Evolutionary conservation across 1,140 invertebrate genomes (phyloP).

Genomic region (Brachionus asplanchnoidis): DNA sequence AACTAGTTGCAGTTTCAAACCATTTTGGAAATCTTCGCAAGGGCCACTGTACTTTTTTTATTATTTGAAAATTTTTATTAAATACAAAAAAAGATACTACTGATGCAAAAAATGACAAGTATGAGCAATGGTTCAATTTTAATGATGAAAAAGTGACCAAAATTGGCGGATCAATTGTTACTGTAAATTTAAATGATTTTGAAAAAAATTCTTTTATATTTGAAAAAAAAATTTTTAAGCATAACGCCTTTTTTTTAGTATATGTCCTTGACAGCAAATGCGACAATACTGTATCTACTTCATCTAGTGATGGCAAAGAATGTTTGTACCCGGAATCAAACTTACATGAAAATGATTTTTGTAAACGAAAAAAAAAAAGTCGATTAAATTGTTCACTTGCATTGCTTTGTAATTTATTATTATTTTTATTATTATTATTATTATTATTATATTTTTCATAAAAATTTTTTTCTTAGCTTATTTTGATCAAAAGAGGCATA

Average conservation of each 20-base stretch:
- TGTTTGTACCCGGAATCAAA: neutral
- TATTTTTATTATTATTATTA: too few relatives aligned
- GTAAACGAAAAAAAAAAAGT: too few relatives aligned
- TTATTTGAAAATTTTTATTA: neutral
- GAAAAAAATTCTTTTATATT: too few relatives aligned
- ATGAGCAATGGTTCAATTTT: neutral
- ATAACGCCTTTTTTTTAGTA: neutral
- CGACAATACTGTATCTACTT: neutral
- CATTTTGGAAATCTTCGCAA: neutral
- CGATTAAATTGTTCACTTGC: too few relatives aligned
- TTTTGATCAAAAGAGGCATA: neutral
- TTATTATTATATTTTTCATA: too few relatives aligned
- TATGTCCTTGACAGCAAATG: neutral
- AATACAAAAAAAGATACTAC: neutral
- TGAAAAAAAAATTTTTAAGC: too few relatives aligned
- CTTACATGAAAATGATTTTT: neutral
- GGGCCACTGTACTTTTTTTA: neutral
- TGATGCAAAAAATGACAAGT: neutral
- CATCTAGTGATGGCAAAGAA: neutral
- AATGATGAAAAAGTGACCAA: neutral
- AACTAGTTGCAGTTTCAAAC: neutral
- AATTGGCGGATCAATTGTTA: neutral
- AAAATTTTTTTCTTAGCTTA: too few relatives aligned
- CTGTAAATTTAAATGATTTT: neutral
- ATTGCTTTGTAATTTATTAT: too few relatives aligned